phyloP scores from a whole-genome alignment of 2,113 vertebrate genomes.

The Paratilapia polleni region DNA sequence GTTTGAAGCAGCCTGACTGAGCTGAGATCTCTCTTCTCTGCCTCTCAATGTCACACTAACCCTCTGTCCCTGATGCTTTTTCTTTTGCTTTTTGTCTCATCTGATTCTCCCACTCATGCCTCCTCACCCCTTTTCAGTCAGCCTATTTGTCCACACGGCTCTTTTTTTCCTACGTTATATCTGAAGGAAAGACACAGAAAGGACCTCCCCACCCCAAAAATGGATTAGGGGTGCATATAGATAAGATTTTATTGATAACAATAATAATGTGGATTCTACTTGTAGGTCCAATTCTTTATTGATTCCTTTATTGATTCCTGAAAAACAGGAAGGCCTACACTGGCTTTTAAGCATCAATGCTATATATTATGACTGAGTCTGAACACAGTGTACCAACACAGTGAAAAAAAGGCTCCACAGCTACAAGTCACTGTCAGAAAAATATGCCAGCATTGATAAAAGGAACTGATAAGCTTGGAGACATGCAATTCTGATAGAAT shows the following conservation, averaged over 20 bases:
- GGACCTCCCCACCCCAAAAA: not conserved
- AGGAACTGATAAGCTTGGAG: not conserved
- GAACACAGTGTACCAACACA: not conserved
- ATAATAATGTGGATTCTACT: not conserved
- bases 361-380: too few relatives aligned
- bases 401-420: not conserved
- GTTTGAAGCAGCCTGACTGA: slow-evolving; percentile 41
- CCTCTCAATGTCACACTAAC: slow-evolving; percentile 65
- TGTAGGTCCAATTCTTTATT: not conserved
- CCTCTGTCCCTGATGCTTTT: slow-evolving; percentile 44
- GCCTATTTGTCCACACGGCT: slow-evolving; percentile 29
- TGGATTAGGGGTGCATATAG: not conserved
- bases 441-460: not conserved
- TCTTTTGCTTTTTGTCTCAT: slow-evolving; percentile 47
- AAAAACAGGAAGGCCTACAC: not conserved
- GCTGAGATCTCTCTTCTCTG: slow-evolving; percentile 48
- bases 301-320: not conserved
- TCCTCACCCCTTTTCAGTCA: slow-evolving; percentile 22
- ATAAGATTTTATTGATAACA: not conserved
- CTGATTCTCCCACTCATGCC: slow-evolving; percentile 28
- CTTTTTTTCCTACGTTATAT: slow-evolving; percentile 12
- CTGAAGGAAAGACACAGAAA: slow-evolving; percentile 34
- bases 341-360: not conserved
- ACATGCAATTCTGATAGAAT: not conserved
- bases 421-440: not conserved